Evolutionary conservation across 30 jellyfish, hydroid and myxozoan species (phyloP), one percentile per base, ranked within the genome.

Genomic region (Hydractinia echinata): DNA sequence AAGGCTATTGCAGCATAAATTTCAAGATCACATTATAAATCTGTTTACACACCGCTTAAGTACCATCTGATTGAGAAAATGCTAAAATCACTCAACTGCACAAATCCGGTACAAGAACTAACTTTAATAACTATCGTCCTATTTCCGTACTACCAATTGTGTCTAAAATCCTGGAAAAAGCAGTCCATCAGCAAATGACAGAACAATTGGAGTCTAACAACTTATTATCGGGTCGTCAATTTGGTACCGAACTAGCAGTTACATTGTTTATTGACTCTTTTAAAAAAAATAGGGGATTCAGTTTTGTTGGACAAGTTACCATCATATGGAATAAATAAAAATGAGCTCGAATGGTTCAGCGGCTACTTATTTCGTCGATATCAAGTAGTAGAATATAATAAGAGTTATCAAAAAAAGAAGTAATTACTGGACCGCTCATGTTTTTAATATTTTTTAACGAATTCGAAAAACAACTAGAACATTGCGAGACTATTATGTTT

Each of bases 321-420:
- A n/a, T 56, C n/a, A 56, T 56, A 56, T 56, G 68, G n/a, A 56
- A 56, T 56, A 10, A 56, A n/a, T 56, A 56, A 56, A 56, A 56
- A 56, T 56, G 68, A 56, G 68, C 68, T 56, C 68, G 68, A 56
- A 56, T 56, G 68, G 68, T 56, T 56, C n/a, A 56, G 13, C 68
- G 68, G n/a, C 10, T 56, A 56, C n/a, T 56, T 56, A 56, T 56
- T 56, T 56, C n/a, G n/a, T n/a, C n/a, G n/a, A n/a, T n/a, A n/a
- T n/a, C n/a, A n/a, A n/a, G n/a, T n/a, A n/a, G n/a, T n/a, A n/a
- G n/a, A n/a, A n/a, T n/a, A n/a, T n/a, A n/a, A n/a, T n/a, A n/a
- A n/a, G n/a, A n/a, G n/a, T n/a, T n/a, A n/a, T n/a, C n/a, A n/a
- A n/a, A n/a, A n/a, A n/a, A n/a, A n/a, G n/a, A n/a, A n/a, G n/a